phyloP scores from a whole-genome alignment of 2,888 invertebrate species.

The Sussaba pulchella region DNA sequence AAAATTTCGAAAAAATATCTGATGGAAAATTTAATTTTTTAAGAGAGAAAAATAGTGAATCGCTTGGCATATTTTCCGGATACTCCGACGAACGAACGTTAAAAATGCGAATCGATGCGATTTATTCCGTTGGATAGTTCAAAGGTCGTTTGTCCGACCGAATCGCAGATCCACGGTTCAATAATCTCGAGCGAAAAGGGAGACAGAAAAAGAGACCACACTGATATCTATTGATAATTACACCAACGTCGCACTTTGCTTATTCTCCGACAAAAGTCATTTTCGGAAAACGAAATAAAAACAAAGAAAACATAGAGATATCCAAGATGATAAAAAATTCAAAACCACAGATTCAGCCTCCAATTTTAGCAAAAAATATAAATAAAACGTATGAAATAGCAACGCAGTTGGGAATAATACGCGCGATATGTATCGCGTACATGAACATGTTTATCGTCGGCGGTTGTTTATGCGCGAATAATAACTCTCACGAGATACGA shows the following conservation, averaged over 20 bases:
- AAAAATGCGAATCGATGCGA: background rate
- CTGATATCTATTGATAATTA: background rate
- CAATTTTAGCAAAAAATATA: background rate
- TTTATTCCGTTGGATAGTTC: background rate
- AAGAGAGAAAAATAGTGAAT: too few species aligned
- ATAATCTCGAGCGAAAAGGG: background rate
- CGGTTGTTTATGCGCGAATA: constrained; percentile 43
- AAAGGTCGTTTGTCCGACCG: background rate
- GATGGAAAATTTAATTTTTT: too few species aligned
- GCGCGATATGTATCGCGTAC: background rate
- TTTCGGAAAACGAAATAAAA: too few species aligned
- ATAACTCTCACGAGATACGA: constrained; percentile 36
- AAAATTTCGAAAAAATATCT: too few species aligned
- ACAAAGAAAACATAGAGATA: background rate
- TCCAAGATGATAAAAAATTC: too few species aligned
- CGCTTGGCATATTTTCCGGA: too few species aligned
- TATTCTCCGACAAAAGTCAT: too few species aligned
- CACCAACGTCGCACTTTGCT: too few species aligned
- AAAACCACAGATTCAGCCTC: background rate
- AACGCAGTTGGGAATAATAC: background rate
- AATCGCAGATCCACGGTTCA: background rate
- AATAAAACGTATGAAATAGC: too few species aligned
- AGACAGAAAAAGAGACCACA: background rate
- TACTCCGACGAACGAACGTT: too few species aligned
- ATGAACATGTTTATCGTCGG: constrained; percentile 35